Evolutionary conservation across 2,888 invertebrate genomes (phyloP).

Genomic region (Acleris cristana): DNA sequence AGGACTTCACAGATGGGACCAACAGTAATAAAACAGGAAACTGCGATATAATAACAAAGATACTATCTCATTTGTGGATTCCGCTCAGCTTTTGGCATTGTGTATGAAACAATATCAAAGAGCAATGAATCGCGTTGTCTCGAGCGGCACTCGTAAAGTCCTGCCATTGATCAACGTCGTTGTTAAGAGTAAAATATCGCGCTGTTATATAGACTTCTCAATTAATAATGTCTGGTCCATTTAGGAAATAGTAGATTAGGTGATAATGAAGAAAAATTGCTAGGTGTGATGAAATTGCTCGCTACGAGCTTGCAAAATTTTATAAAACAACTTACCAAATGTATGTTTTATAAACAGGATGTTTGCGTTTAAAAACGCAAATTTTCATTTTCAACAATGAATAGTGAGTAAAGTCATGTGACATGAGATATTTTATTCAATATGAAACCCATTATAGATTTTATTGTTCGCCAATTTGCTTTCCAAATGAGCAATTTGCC

Average conservation of each 20-base stretch:
- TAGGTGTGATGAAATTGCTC: background rate
- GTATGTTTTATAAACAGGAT: too few relatives aligned
- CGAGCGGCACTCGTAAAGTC: background rate
- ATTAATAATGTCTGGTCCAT: background rate
- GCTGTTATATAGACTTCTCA: too few relatives aligned
- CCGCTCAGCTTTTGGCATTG: constrained; percentile 18
- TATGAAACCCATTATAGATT: too few relatives aligned
- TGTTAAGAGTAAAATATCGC: background rate
- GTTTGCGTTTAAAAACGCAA: too few relatives aligned
- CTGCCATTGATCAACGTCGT: constrained; percentile 13
- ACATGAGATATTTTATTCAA: too few relatives aligned
- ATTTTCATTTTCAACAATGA: too few relatives aligned
- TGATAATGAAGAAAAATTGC: background rate
- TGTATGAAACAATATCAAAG: constrained; percentile 23
- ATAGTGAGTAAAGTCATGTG: too few relatives aligned
- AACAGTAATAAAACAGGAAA: constrained; percentile 7
- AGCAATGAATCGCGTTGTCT: constrained; percentile 19
- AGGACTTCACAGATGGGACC: background rate
- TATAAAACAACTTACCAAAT: too few relatives aligned
- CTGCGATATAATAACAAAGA: constrained; percentile 17
- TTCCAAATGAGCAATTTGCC: background rate
- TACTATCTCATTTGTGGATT: constrained; percentile 17
- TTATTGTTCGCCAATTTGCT: background rate
- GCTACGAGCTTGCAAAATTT: too few relatives aligned
- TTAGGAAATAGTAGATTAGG: background rate